These are phyloP conservation scores for Hirtodrosophila cameraria DNA, from an alignment of 2,888 invertebrate species.

Conservation along the genomic window DNA sequence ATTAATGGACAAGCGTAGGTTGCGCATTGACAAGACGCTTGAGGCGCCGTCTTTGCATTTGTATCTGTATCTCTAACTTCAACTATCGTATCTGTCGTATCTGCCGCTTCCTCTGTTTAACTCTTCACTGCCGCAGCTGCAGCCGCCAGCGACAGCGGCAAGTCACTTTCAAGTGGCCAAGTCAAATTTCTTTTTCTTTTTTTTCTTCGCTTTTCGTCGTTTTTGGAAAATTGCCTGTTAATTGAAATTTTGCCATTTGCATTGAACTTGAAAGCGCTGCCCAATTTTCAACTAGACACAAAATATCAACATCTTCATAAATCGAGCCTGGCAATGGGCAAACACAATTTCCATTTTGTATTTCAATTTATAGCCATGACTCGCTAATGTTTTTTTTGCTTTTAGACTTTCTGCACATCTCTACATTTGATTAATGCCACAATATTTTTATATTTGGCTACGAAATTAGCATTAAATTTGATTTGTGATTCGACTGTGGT, in stretches of 20 bases:
- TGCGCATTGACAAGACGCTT: slow-evolving; percentile 54
- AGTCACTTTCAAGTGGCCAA: slow-evolving; percentile 67
- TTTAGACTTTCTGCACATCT: slow-evolving; percentile 40
- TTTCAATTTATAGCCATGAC: slow-evolving; percentile 34
- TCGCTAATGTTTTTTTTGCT: slow-evolving; percentile 35
- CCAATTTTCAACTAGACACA: slow-evolving; percentile 32
- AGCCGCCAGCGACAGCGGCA: slow-evolving; percentile 42
- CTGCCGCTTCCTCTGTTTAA: slow-evolving; percentile 52
- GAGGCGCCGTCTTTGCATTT: slow-evolving; percentile 17
- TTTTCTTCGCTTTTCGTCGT: background rate
- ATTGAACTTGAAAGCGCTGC: slow-evolving; percentile 67
- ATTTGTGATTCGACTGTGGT: slow-evolving; percentile 17
- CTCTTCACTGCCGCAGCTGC: slow-evolving; percentile 13
- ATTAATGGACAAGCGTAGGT: slow-evolving; percentile 75
- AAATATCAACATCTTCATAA: slow-evolving; percentile 36
- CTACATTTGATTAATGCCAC: slow-evolving; percentile 37
- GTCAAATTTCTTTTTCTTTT: slow-evolving; percentile 57
- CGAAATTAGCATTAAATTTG: slow-evolving; percentile 55
- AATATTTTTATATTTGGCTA: slow-evolving; percentile 52
- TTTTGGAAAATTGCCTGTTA: slow-evolving; percentile 37
- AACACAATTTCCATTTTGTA: slow-evolving; percentile 52
- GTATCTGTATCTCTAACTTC: slow-evolving; percentile 25
- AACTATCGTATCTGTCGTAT: slow-evolving; percentile 43
- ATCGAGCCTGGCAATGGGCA: slow-evolving; percentile 38
- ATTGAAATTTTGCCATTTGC: slow-evolving; percentile 70